A percentile compares a stretch with the other conserved stretches of the same genome.
phyloP scores from a whole-genome alignment of 2,113 vertebrate species.

The Onychostoma macrolepis region DNA sequence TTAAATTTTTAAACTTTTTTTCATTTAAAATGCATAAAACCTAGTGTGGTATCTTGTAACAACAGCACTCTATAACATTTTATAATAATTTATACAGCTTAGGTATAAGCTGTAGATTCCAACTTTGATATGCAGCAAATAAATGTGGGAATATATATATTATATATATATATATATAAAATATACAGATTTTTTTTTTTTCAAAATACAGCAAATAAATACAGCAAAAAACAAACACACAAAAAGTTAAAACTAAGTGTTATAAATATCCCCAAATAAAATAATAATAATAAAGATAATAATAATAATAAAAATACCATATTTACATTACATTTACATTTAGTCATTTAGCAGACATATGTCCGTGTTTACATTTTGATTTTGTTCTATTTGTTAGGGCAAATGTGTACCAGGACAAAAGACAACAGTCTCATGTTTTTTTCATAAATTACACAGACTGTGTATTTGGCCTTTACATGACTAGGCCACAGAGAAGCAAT shows the following conservation, averaged over 20 bases:
- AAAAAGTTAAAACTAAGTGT: neutral
- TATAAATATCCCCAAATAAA: neutral
- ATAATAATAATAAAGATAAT: too few relatives aligned
- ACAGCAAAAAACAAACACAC: neutral
- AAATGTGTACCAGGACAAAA: neutral
- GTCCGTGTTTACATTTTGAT: neutral
- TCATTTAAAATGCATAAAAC: neutral
- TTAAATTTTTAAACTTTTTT: neutral
- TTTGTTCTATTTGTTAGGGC: neutral
- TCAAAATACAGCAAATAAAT: too few relatives aligned
- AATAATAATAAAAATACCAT: neutral
- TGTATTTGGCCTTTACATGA: neutral
- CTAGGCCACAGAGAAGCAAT: neutral
- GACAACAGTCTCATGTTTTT: neutral
- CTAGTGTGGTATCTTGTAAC: too few relatives aligned
- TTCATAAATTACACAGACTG: neutral
- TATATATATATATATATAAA: too few relatives aligned
- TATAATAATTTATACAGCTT: too few relatives aligned
- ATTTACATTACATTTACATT: too few relatives aligned
- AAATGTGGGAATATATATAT: too few relatives aligned
- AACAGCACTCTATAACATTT: too few relatives aligned
- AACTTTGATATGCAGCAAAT: too few relatives aligned
- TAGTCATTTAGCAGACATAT: too few relatives aligned
- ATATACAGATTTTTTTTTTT: too few relatives aligned
- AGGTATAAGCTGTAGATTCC: too few relatives aligned